Base-by-base conservation (phyloP, 2,797 vertebrate genomes). In the Decapterus maruadsi region DNA sequence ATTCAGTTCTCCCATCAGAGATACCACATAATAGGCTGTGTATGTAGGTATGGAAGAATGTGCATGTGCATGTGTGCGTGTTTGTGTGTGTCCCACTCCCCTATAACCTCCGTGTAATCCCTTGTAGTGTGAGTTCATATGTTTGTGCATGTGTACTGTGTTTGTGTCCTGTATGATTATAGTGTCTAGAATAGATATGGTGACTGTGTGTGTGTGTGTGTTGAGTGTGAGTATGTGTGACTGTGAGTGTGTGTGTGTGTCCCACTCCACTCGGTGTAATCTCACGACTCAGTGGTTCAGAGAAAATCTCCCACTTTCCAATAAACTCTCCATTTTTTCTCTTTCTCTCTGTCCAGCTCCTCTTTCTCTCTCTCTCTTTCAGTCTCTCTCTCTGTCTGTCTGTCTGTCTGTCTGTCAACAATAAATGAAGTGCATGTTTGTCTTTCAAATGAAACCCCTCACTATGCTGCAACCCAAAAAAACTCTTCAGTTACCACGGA, bases 231-330 rank as follows among this genome's bases (percentile, higher is more conserved):
- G 26, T 26, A 3, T 68, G 68, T 51, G 72, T 53, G 63, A 45
- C 59, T 61, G 66, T 69, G 61, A 48, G 51, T 45, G 51, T 68
- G 72, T 72, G 64, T 55, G 76, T 62, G 22, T 77, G 80, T 80
- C 87, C 82, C 84, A 82, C 80, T 86, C 87, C 80, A 87, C 85
- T 86, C 88, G 86, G 88, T 91, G 90, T 90, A 95, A 95, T 95
- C 94, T 95, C 94, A 95, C 88, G 91, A 94, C 80, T 94, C 94
- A 94, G 85, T 95, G 94, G 87, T 88, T 95, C 89, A 92, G 90
- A 94, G 91, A 93, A 93, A 94, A 95, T 94, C 94, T 94, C 89
- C 80, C 76, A 82, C 84, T 92, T 92, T 91, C 89, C 90, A 93
- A 93, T 93, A 92, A 94, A 93, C 85, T 88, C 75, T 68, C 51